Evolutionary conservation across 2,888 invertebrate species (phyloP).

Genomic region (Drepana falcataria): DNA sequence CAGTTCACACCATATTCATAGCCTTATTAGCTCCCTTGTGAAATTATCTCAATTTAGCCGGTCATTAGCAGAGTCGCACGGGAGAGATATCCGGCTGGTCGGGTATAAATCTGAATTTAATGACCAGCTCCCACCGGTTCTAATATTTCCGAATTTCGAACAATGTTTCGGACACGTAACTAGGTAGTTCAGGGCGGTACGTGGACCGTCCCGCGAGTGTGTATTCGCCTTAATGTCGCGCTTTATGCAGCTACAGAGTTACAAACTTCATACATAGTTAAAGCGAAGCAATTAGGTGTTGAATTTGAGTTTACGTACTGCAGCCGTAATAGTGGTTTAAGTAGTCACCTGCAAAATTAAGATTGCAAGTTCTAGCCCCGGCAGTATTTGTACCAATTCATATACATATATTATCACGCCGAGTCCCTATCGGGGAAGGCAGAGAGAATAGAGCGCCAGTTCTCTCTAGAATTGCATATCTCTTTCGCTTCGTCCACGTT

Average conservation of each 20-base stretch:
- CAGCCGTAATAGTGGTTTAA: too few species aligned
- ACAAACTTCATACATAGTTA: not conserved
- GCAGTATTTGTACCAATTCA: too few species aligned
- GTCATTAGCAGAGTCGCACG: constrained; percentile 76
- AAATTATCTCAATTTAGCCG: constrained; percentile 79
- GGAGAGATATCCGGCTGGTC: constrained; percentile 72
- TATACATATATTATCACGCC: too few species aligned
- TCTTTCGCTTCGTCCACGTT: too few species aligned
- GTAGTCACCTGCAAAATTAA: too few species aligned
- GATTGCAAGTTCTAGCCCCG: too few species aligned
- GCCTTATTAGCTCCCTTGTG: constrained; percentile 60
- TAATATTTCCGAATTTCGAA: constrained; percentile 67
- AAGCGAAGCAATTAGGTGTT: not conserved
- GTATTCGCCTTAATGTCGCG: constrained; percentile 24
- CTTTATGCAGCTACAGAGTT: constrained; percentile 3
- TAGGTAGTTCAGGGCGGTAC: constrained; percentile 4
- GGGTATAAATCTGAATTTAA: constrained; percentile 77
- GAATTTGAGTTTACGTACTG: not conserved
- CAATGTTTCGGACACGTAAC: constrained; percentile 55
- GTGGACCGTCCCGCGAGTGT: constrained; percentile 23
- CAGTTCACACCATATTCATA: constrained; percentile 19
- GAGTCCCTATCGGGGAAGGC: too few species aligned
- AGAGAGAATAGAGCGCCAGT: too few species aligned
- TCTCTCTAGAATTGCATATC: too few species aligned
- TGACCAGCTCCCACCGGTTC: constrained; percentile 55